Base-by-base conservation (phyloP, 1,140 invertebrate species). In the Fopius arisanus region DNA sequence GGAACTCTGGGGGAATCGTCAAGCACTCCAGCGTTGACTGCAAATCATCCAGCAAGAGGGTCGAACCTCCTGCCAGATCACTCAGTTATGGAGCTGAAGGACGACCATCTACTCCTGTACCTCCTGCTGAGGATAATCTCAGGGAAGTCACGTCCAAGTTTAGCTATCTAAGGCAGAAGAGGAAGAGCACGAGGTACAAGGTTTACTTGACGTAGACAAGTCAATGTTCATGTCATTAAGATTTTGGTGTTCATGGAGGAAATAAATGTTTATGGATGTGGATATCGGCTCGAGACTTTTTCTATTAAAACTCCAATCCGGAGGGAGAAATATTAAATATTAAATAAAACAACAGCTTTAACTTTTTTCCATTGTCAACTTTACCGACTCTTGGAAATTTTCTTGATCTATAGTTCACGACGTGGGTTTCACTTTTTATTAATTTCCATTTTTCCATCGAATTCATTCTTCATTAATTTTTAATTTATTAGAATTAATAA, bases 121-220 rank as follows among this genome's bases (percentile, higher is more conserved):
- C 81, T 1, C 78, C 80, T 2, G 26, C 19, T 16, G 59, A 63
- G 12, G 59, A 77, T 5, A 77, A 79, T 21, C 74, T 77, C 54
- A 77, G 78, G 40, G 75, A 81, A 12, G 69, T 65, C 26, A 65
- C 75, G 10, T 75, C 70, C 37, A 77, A 78, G 16, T 62, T 75
- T 12, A 68, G 74, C 12, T 68, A 66, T 0, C 75, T 76, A 21
- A 59, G 67, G 16, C 69, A 76, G 19, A 80, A 82, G 31, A 78
- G 79, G n/a, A 80, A 84, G 67, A 81, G 81, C 21, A 81, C 81
- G 0, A 80, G 82, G 54, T 85, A 84, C 67, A 83, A 84, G 43
- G 78, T 84, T 65, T 83, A 83, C 12, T 65, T 83, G 16, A 83
- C 81, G 21, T 84, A 78, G 3, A 12, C 4, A n/a, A 7, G 14